A percentile compares a stretch with the other conserved stretches of the same genome.
Evolutionary conservation across 2,113 vertebrate genomes (phyloP).

Genomic region (Microtus pennsylvanicus): DNA sequence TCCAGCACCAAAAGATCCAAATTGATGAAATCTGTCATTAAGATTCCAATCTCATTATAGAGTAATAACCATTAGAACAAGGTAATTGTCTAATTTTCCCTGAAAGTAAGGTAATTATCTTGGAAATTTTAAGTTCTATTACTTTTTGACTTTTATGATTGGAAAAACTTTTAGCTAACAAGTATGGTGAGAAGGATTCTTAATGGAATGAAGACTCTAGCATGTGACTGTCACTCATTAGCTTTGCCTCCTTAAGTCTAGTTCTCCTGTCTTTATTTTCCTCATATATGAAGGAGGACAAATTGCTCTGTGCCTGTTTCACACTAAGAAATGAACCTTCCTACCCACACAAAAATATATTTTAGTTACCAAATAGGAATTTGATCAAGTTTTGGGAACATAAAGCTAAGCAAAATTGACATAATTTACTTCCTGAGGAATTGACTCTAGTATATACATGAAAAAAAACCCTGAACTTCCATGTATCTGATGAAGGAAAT

Average conservation of each 20-base stretch:
- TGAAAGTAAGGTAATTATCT: constrained; percentile 63
- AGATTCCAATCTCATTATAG: constrained; percentile 56
- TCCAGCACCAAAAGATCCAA: background rate
- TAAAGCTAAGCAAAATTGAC: background rate
- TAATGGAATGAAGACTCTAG: background rate
- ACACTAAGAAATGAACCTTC: background rate
- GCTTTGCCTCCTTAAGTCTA: background rate
- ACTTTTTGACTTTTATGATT: constrained; percentile 45
- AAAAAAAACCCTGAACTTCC: background rate
- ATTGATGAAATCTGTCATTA: constrained; percentile 59
- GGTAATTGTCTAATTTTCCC: constrained; percentile 55
- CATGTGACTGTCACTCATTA: background rate
- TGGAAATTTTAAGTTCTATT: constrained; percentile 46
- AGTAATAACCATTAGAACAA: constrained; percentile 43
- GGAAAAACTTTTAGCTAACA: constrained; percentile 26
- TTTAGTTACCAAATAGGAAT: background rate
- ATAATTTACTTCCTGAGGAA: background rate
- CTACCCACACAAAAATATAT: background rate
- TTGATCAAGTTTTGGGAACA: background rate
- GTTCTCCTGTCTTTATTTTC: background rate
- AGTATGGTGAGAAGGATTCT: background rate
- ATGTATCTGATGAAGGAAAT: background rate
- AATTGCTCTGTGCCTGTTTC: background rate
- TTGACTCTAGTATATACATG: background rate
- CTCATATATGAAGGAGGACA: background rate